Evolutionary conservation across 2,797 vertebrate species (phyloP).

Genomic region (Lophura swinhoii): DNA sequence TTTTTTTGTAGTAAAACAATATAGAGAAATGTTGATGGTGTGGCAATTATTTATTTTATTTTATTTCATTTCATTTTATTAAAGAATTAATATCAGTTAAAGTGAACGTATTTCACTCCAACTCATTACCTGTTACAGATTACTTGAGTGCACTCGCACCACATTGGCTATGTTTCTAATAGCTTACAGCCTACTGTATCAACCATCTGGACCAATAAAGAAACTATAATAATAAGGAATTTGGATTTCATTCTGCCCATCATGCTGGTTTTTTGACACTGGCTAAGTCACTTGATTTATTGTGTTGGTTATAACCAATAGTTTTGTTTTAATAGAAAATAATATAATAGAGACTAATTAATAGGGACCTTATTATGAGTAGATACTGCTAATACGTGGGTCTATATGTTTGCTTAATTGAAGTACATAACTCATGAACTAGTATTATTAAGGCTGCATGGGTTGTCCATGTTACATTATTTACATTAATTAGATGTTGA

Average conservation of each 20-base stretch:
- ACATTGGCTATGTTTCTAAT: not conserved
- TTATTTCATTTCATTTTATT: not conserved
- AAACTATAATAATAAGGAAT: not conserved
- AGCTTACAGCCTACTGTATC: not conserved
- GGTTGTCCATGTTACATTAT: not conserved
- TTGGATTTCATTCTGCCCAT: not conserved
- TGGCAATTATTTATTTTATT: not conserved
- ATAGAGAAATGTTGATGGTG: not conserved
- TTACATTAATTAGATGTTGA: constrained; percentile 4
- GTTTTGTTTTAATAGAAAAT: not conserved
- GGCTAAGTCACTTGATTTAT: not conserved
- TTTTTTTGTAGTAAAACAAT: not conserved
- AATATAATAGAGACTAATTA: not conserved
- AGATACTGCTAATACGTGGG: not conserved
- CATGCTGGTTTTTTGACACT: not conserved
- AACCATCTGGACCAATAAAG: not conserved
- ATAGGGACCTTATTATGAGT: not conserved
- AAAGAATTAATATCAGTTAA: not conserved
- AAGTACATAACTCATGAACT: not conserved
- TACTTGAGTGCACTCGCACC: not conserved
- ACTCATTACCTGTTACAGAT: not conserved
- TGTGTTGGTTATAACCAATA: not conserved
- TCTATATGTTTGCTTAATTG: not conserved
- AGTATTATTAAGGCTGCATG: not conserved
- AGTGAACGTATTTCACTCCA: not conserved